Conservation (phyloP, 2,888 invertebrate species). For the Nasonia oneida region DNA sequence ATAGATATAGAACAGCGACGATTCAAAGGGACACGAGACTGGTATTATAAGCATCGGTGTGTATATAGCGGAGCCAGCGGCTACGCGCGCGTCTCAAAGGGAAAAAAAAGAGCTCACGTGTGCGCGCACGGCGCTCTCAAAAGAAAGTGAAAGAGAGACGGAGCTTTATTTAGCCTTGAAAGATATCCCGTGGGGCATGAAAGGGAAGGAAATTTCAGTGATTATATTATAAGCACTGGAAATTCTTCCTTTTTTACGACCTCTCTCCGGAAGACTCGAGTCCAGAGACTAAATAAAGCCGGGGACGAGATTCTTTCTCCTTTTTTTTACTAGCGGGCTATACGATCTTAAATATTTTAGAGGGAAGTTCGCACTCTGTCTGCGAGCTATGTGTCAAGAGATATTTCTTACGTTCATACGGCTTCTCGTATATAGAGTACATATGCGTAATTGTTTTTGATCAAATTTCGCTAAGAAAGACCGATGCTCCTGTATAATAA, state of each 20-base stretch:
- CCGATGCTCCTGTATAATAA: too few relatives aligned
- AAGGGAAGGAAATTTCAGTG: slow-evolving; percentile 39
- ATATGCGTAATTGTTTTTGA: too few relatives aligned
- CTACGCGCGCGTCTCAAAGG: slow-evolving; percentile 15
- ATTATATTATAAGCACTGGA: slow-evolving; percentile 32
- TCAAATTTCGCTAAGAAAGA: too few relatives aligned
- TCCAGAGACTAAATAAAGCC: background rate
- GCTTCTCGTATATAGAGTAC: too few relatives aligned
- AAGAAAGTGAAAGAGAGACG: slow-evolving; percentile 24
- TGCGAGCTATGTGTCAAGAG: background rate
- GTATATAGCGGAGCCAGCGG: background rate
- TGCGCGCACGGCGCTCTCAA: background rate
- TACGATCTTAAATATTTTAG: background rate
- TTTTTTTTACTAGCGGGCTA: background rate
- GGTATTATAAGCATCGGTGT: background rate
- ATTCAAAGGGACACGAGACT: slow-evolving; percentile 18
- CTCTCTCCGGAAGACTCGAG: background rate
- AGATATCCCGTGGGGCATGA: slow-evolving; percentile 19
- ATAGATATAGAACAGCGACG: background rate
- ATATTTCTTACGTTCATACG: background rate
- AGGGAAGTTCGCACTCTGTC: background rate
- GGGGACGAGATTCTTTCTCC: too few relatives aligned
- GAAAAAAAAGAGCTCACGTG: background rate
- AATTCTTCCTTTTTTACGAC: slow-evolving; percentile 6
- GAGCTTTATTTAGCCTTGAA: slow-evolving; percentile 21